phyloP scores from a whole-genome alignment of 2,888 invertebrate genomes.

The Drosophila prolongata region DNA sequence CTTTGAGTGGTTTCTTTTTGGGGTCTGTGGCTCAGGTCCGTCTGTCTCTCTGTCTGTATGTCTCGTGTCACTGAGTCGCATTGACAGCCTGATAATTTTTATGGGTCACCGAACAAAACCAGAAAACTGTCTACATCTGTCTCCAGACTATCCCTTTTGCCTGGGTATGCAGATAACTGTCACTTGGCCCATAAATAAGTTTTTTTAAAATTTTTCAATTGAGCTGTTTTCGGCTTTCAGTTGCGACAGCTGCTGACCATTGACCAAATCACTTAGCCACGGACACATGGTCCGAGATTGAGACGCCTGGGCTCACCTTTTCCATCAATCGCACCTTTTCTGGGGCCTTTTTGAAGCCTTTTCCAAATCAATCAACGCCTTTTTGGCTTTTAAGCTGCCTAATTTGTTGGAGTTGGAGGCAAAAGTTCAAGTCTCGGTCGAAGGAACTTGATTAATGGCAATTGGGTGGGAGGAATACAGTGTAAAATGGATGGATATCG shows the following conservation, averaged over 20 bases:
- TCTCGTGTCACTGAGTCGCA: conserved; percentile 23
- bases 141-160: conserved; percentile 1
- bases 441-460: conserved; percentile 40
- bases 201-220: conserved; percentile 58
- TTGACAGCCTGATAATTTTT: conserved; percentile 42
- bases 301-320: conserved; percentile 18
- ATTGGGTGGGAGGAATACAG: neutral
- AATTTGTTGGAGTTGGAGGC: conserved; percentile 54
- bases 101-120: conserved; percentile 36
- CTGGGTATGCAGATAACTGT: conserved; percentile 23
- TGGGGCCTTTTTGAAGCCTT: conserved; percentile 46
- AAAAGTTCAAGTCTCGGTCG: conserved; percentile 16
- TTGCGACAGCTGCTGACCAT: conserved; percentile 67
- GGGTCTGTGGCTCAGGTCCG: conserved; percentile 3
- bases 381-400: conserved; percentile 58
- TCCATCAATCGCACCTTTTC: conserved; percentile 29
- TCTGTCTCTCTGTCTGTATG: conserved; percentile 4
- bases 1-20: conserved; percentile 35
- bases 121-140: conserved; percentile 30
- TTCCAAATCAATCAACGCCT: conserved; percentile 74
- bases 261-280: conserved; percentile 53
- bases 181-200: conserved; percentile 61
- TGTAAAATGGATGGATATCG: neutral
- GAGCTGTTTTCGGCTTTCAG: conserved; percentile 53
- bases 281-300: conserved; percentile 17